Evolutionary conservation across 2,113 vertebrate species (phyloP).

Genomic region (Petrocephalus zakoni): DNA sequence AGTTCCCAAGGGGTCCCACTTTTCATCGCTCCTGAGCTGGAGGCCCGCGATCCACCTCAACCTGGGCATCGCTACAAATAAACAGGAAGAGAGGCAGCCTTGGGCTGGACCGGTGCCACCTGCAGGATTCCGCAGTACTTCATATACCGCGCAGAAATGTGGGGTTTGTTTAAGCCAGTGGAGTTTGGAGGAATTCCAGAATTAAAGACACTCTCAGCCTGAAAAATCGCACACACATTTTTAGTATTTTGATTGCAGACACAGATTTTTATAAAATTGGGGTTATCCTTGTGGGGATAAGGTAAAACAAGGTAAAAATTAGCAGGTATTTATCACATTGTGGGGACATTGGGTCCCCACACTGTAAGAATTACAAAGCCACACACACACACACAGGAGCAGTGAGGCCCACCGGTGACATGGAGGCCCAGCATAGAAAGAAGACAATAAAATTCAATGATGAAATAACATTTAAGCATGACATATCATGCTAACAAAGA

Average conservation of each 20-base stretch:
- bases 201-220: constrained; percentile 9
- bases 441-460: neutral
- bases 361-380: too few species aligned
- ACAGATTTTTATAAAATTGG: too few species aligned
- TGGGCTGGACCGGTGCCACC: constrained; percentile 55
- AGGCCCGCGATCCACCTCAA: constrained; percentile 58
- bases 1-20: constrained; percentile 46
- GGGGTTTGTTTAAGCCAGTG: constrained; percentile 55
- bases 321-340: too few species aligned
- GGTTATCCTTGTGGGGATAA: too few species aligned
- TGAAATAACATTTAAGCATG: neutral
- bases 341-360: too few species aligned
- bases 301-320: too few species aligned
- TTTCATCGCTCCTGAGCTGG: constrained; percentile 51
- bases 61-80: constrained; percentile 66
- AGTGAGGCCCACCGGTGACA: constrained; percentile 33
- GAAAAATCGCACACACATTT: constrained; percentile 31
- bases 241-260: too few species aligned
- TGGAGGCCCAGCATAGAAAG: neutral
- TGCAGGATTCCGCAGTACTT: constrained; percentile 54
- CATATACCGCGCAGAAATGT: constrained; percentile 41
- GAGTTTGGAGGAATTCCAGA: constrained; percentile 49
- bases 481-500: neutral
- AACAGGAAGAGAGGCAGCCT: constrained; percentile 65
- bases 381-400: constrained; percentile 15